Conservation (phyloP, 1,140 invertebrate genomes). For the Neodiprion fabricii region DNA sequence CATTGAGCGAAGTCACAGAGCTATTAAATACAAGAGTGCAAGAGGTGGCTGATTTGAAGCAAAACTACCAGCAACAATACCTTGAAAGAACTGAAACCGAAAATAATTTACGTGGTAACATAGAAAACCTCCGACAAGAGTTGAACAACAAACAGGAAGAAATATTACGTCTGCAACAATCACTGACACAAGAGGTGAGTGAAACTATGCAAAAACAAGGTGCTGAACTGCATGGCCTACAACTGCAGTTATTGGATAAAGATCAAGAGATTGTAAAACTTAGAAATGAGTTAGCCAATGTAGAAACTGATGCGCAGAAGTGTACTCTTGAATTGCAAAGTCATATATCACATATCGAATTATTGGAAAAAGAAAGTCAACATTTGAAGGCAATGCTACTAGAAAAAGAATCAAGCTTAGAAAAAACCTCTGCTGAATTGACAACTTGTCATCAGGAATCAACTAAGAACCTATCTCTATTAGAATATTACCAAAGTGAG, state of each 20-base stretch:
- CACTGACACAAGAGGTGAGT: constrained; percentile 53
- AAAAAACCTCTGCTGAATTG: constrained; percentile 15
- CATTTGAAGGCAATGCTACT: constrained; percentile 14
- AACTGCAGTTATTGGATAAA: constrained; percentile 24
- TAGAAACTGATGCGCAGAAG: constrained; percentile 13
- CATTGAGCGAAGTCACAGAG: constrained; percentile 45
- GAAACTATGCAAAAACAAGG: constrained; percentile 56
- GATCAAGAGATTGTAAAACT: constrained; percentile 30
- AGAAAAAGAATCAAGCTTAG: constrained; percentile 15
- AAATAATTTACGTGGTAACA: constrained; percentile 32
- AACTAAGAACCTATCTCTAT: constrained; percentile 17
- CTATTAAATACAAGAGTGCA: constrained; percentile 48
- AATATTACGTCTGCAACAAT: constrained; percentile 47
- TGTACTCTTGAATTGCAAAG: constrained; percentile 10
- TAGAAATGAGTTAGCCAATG: constrained; percentile 16
- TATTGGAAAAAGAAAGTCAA: constrained; percentile 15
- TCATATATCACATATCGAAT: background rate
- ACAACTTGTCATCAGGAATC: constrained; percentile 29
- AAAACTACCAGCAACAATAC: constrained; percentile 59
- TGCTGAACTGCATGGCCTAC: constrained; percentile 26
- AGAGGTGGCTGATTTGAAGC: constrained; percentile 51
- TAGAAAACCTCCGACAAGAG: constrained; percentile 52
- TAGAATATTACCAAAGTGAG: constrained; percentile 31
- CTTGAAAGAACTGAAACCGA: constrained; percentile 36
- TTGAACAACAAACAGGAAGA: constrained; percentile 59